Conservation (phyloP, 2,797 vertebrate genomes). For the Rachycentron canadum region DNA sequence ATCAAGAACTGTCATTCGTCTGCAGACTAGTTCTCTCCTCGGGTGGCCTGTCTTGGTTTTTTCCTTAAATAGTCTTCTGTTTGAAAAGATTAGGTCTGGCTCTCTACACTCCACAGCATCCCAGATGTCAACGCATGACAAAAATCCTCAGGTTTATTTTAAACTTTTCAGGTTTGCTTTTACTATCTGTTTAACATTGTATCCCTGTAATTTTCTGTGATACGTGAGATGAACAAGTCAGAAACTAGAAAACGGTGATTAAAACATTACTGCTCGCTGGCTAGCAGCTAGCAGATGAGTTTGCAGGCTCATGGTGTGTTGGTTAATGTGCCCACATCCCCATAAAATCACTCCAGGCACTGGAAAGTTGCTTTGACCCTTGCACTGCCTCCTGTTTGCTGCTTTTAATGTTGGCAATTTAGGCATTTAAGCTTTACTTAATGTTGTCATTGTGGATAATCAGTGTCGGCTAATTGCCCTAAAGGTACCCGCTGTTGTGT, state of each 20-base stretch:
- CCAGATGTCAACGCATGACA: slow-evolving; percentile 35
- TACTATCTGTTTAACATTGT: slow-evolving; percentile 16
- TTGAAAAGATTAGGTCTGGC: slow-evolving; percentile 41
- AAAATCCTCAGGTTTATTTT: slow-evolving; percentile 21
- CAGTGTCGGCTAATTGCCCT: slow-evolving; percentile 66
- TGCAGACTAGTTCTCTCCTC: slow-evolving; percentile 36
- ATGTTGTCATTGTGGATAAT: slow-evolving; percentile 70
- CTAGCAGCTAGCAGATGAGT: slow-evolving; percentile 35
- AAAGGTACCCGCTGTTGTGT: slow-evolving; percentile 60
- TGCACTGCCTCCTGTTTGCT: slow-evolving; percentile 64
- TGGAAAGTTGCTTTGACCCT: slow-evolving; percentile 61
- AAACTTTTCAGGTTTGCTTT: slow-evolving; percentile 29
- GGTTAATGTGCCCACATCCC: slow-evolving; percentile 55
- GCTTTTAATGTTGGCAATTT: slow-evolving; percentile 77
- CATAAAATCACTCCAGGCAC: slow-evolving; percentile 60
- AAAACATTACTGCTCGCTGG: slow-evolving; percentile 8
- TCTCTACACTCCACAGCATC: slow-evolving; percentile 11
- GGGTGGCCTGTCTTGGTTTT: slow-evolving; percentile 52
- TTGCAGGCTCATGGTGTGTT: slow-evolving; percentile 47
- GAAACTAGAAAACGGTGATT: slow-evolving; percentile 24
- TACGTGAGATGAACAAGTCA: slow-evolving; percentile 14
- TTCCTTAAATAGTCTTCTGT: slow-evolving; percentile 51
- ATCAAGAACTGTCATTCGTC: slow-evolving; percentile 55
- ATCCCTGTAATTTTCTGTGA: slow-evolving; percentile 21
- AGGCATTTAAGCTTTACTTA: slow-evolving; percentile 72